Evolutionary conservation across 2,797 vertebrate genomes (phyloP).

Genomic region (Crenichthys baileyi): DNA sequence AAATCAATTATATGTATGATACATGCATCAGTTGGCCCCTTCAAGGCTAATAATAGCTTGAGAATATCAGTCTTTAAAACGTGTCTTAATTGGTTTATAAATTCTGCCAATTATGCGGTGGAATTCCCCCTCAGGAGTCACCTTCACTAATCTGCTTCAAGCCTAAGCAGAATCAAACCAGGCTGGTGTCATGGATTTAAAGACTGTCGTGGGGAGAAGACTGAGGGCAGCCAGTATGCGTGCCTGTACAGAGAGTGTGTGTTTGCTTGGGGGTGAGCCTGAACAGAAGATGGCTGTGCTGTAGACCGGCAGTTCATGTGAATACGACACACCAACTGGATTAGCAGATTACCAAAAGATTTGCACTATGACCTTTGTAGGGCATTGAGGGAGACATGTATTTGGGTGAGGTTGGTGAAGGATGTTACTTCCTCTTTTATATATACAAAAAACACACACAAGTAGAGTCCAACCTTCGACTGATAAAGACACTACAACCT

Average conservation of each 20-base stretch:
- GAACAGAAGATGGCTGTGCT: conserved; percentile 59
- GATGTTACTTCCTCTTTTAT: conserved; percentile 54
- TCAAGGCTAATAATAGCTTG: conserved; percentile 74
- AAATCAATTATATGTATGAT: conserved; percentile 46
- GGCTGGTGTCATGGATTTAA: conserved; percentile 67
- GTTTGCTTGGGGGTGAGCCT: conserved; percentile 26
- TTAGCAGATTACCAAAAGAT: conserved; percentile 82
- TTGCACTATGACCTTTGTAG: conserved; percentile 77
- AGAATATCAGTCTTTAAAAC: conserved; percentile 71
- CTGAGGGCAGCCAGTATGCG: conserved; percentile 40
- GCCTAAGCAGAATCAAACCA: conserved; percentile 73
- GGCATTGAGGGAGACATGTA: conserved; percentile 66
- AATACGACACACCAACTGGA: conserved; percentile 80
- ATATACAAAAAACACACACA: conserved; percentile 23
- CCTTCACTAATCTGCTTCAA: conserved; percentile 82
- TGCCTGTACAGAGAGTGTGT: conserved; percentile 32
- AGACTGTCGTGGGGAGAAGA: conserved; percentile 50
- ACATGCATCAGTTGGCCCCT: conserved; percentile 44
- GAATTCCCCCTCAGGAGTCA: conserved; percentile 78
- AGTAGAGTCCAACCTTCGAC: conserved; percentile 52
- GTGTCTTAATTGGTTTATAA: conserved; percentile 82
- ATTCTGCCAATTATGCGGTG: conserved; percentile 79
- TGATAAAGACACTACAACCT: conserved; percentile 63
- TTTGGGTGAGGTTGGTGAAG: conserved; percentile 64
- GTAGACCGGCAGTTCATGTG: conserved; percentile 77